phyloP scores from a whole-genome alignment of 1,140 invertebrate genomes.

The Sinella curviseta region DNA sequence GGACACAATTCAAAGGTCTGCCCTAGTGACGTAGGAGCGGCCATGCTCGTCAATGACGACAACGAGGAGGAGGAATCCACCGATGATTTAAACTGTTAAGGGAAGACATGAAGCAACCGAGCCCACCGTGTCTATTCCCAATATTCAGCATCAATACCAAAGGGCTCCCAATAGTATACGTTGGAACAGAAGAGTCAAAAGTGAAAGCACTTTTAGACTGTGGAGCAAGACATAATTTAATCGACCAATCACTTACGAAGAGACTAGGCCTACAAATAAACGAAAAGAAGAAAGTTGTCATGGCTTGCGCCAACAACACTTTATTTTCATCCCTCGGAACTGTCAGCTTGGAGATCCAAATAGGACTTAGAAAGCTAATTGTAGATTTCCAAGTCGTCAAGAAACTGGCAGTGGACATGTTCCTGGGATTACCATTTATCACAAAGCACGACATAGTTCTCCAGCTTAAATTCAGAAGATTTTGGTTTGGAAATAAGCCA shows the following conservation, averaged over 20 bases:
- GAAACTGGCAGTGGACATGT: not conserved
- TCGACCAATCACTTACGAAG: not conserved
- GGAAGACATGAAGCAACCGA: not conserved
- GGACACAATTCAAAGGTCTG: not conserved
- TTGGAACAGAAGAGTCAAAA: not conserved
- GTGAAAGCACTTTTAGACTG: not conserved
- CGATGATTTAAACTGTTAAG: not conserved
- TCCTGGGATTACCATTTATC: not conserved
- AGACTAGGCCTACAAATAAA: not conserved
- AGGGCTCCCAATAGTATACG: not conserved
- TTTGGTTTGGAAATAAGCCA: not conserved
- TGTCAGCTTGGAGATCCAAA: not conserved
- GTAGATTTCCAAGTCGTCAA: not conserved
- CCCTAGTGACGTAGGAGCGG: not conserved
- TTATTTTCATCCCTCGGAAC: not conserved
- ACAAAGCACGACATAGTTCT: not conserved
- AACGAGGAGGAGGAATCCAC: not conserved
- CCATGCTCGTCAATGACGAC: not conserved
- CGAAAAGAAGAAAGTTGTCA: too few species aligned
- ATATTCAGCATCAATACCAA: not conserved
- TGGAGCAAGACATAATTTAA: not conserved
- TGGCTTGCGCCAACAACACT: not conserved
- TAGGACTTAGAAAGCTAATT: not conserved
- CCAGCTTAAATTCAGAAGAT: not conserved
- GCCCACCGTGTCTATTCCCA: not conserved